Conservation (phyloP, 2,797 vertebrate species). For the Falco rusticolus region DNA sequence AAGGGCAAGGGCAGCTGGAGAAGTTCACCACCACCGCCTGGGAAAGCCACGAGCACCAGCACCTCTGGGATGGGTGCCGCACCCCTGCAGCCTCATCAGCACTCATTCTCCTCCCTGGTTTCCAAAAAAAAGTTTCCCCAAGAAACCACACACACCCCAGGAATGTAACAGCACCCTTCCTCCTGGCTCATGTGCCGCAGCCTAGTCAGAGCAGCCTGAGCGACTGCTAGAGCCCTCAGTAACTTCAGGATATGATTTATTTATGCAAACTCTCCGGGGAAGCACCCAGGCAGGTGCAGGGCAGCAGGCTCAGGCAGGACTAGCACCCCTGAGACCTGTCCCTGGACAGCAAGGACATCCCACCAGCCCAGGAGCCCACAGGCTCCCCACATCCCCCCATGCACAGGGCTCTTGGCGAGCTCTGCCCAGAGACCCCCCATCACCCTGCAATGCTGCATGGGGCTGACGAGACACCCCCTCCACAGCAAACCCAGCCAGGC, state of each 20-base stretch:
- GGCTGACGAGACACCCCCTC: neutral
- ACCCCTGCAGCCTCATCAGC: neutral
- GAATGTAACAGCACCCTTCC: neutral
- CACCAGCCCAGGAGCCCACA: neutral
- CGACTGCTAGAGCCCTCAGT: neutral
- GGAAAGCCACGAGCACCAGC: neutral
- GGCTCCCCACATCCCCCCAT: neutral
- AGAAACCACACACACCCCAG: neutral
- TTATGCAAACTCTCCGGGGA: accelerated
- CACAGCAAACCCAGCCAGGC: neutral
- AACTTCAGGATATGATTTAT: neutral
- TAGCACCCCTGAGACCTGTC: neutral
- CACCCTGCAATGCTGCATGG: accelerated
- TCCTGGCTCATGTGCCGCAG: neutral
- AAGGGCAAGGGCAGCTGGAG: neutral
- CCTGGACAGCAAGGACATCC: accelerated
- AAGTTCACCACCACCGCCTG: neutral
- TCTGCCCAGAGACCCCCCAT: neutral
- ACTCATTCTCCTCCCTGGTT: too few species aligned
- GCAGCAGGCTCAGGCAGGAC: neutral
- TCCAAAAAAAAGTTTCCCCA: neutral
- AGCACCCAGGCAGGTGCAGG: neutral
- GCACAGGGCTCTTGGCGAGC: neutral
- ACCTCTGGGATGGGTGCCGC: neutral
- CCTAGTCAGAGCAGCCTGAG: neutral